phyloP scores from a whole-genome alignment of 2,888 invertebrate genomes.

The Drosophila longiperda region DNA sequence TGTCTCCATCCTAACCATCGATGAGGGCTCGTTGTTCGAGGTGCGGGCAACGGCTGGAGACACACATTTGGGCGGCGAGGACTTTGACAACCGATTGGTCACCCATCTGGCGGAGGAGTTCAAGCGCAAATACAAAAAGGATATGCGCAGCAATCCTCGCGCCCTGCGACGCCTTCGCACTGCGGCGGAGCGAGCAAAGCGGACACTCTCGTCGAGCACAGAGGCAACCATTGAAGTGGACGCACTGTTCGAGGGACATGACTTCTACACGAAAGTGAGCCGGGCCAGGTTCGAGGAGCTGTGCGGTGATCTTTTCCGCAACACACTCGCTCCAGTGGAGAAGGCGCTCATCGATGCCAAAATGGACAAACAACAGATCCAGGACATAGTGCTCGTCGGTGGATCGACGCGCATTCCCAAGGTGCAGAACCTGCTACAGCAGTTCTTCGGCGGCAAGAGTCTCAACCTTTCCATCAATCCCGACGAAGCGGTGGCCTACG shows the following conservation, averaged over 20 bases:
- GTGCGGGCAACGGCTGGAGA: constrained; percentile 29
- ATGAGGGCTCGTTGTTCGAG: constrained; percentile 28
- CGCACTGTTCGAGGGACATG: constrained; percentile 28
- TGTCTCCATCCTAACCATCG: constrained; percentile 24
- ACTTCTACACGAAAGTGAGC: constrained; percentile 20
- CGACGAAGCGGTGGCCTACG: constrained; percentile 32
- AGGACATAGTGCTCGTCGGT: constrained; percentile 31
- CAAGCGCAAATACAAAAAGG: constrained; percentile 18
- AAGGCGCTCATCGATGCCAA: constrained; percentile 29
- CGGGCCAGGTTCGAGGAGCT: not conserved
- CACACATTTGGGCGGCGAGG: constrained; percentile 34
- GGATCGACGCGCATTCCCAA: constrained; percentile 34
- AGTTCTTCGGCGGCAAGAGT: constrained; percentile 32
- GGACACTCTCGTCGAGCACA: constrained; percentile 28
- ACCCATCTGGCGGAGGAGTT: constrained; percentile 28
- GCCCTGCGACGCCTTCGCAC: not conserved
- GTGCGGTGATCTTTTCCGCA: constrained; percentile 18
- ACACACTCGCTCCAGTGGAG: constrained; percentile 29
- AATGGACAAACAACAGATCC: constrained; percentile 32
- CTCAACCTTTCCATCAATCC: constrained; percentile 29
- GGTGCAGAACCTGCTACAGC: constrained; percentile 28
- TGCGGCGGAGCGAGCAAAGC: constrained; percentile 31
- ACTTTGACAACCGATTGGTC: constrained; percentile 24
- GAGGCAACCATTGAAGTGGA: constrained; percentile 31
- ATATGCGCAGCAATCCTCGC: not conserved